Evolutionary conservation across 2,113 vertebrate genomes (phyloP).

Genomic region (Anhinga anhinga): DNA sequence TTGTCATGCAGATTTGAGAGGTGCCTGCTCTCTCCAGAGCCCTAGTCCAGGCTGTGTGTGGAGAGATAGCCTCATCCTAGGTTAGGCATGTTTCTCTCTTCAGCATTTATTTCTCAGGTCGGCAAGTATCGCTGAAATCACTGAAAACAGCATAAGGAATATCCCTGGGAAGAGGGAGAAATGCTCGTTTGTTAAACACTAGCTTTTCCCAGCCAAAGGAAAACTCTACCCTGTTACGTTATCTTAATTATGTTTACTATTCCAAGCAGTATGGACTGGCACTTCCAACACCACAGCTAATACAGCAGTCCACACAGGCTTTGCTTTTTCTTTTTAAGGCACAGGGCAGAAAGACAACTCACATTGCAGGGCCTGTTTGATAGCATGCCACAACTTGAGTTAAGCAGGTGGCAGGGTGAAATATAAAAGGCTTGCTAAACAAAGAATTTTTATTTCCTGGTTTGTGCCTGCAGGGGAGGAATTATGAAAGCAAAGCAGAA

Average conservation of each 20-base stretch:
- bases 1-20: neutral
- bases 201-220: neutral
- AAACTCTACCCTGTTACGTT: neutral
- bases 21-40: neutral
- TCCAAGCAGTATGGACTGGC: neutral
- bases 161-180: neutral
- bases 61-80: neutral
- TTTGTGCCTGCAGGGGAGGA: constrained; percentile 65
- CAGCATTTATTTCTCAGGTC: neutral
- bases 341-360: neutral
- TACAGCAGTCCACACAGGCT: neutral
- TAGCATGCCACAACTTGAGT: constrained; percentile 49
- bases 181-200: accelerated
- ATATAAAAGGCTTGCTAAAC: constrained; percentile 68
- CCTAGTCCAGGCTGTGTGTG: neutral
- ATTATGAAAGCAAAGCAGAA: constrained; percentile 70
- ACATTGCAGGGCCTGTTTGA: constrained; percentile 32
- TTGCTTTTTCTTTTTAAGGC: neutral
- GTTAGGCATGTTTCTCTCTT: accelerated
- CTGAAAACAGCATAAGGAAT: neutral
- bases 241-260: neutral
- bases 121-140: neutral
- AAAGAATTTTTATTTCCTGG: constrained; percentile 72
- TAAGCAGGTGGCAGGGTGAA: constrained; percentile 69
- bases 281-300: neutral